Evolutionary conservation across 2,888 invertebrate genomes (phyloP).

Genomic region (Caenorhabditis drosophilae): DNA sequence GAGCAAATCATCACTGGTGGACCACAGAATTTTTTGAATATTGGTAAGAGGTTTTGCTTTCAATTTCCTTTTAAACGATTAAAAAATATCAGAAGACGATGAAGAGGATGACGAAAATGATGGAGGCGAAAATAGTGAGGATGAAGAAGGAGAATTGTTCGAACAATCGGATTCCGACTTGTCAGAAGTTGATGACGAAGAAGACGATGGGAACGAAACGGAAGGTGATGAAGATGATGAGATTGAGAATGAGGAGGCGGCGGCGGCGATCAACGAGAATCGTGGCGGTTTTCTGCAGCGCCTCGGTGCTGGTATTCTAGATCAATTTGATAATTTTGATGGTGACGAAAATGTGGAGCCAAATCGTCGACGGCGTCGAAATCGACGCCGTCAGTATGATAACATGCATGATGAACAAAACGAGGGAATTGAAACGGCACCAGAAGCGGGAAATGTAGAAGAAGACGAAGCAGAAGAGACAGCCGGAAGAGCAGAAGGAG

Average conservation of each 20-base stretch:
- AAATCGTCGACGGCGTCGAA: too few relatives aligned
- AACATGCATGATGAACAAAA: too few relatives aligned
- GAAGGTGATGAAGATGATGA: conserved; percentile 8
- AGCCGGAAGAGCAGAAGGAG: too few relatives aligned
- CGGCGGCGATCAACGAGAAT: neutral
- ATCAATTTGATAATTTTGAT: neutral
- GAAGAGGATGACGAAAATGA: conserved; percentile 18
- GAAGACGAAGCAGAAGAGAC: too few relatives aligned
- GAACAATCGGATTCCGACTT: conserved; percentile 2
- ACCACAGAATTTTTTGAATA: conserved; percentile 48
- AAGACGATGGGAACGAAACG: conserved; percentile 6
- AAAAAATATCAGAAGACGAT: conserved; percentile 8
- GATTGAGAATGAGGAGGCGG: conserved; percentile 13
- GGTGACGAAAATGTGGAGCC: too few relatives aligned
- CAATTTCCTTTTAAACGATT: neutral
- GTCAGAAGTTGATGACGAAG: neutral
- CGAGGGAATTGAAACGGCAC: too few relatives aligned
- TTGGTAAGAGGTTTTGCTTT: conserved; percentile 17
- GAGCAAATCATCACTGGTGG: conserved; percentile 77
- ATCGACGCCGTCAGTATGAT: too few relatives aligned
- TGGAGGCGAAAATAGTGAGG: conserved; percentile 4
- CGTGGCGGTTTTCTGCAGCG: neutral
- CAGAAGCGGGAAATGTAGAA: too few relatives aligned
- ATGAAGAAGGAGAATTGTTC: conserved; percentile 16
- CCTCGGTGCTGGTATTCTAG: conserved; percentile 1